phyloP scores from a whole-genome alignment of 2,797 vertebrate species.

The Lycodopsis pacificus region DNA sequence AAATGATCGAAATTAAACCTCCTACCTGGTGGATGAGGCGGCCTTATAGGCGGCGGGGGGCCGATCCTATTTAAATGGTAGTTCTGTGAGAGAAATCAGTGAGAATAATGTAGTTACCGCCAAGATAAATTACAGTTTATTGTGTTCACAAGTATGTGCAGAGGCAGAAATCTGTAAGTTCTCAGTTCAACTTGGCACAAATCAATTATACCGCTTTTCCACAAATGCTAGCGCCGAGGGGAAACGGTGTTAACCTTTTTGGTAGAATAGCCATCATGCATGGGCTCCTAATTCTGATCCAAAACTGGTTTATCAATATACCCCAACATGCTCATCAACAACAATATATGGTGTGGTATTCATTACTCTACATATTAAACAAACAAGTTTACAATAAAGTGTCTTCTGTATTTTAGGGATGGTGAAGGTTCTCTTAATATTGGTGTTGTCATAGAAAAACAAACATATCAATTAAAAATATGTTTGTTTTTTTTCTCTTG shows the following conservation, averaged over 20 bases:
- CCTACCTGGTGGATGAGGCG: conserved; percentile 67
- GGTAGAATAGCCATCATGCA: background rate
- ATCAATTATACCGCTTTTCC: background rate
- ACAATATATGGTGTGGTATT: background rate
- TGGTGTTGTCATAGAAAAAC: background rate
- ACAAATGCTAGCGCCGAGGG: background rate
- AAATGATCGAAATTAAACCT: background rate
- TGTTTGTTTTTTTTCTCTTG: too few relatives aligned
- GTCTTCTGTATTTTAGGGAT: background rate
- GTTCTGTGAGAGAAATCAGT: conserved; percentile 78
- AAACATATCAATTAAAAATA: background rate
- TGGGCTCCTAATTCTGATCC: background rate
- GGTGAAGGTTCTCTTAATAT: background rate
- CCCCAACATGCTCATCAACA: background rate
- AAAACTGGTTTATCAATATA: background rate
- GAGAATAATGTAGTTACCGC: background rate
- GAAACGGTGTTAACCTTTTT: background rate
- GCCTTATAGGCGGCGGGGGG: conserved; percentile 82
- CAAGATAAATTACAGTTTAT: background rate
- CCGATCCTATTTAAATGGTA: conserved; percentile 90
- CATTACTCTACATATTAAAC: background rate
- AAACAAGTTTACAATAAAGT: background rate
- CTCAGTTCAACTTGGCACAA: background rate
- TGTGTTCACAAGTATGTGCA: background rate
- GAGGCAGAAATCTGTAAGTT: background rate